Evolutionary conservation across 2,113 vertebrate genomes (phyloP).

Genomic region (Dipodomys spectabilis): DNA sequence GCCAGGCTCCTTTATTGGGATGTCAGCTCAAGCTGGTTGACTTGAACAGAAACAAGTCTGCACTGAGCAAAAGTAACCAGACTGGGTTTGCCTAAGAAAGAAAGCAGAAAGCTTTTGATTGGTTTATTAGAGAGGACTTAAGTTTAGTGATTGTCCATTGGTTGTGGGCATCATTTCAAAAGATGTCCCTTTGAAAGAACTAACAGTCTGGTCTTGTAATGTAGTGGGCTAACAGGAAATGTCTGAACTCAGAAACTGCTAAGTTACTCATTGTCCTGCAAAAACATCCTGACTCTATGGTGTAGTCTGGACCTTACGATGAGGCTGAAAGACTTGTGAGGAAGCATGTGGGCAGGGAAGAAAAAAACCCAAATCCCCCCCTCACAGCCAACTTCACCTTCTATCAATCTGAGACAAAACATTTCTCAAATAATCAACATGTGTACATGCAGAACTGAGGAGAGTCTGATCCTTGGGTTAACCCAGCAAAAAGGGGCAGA

Average conservation of each 20-base stretch:
- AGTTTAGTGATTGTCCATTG: not conserved
- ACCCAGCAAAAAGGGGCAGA: too few relatives aligned
- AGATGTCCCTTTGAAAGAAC: not conserved
- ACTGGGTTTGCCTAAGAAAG: not conserved
- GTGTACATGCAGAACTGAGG: not conserved
- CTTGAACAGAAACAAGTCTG: not conserved
- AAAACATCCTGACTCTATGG: not conserved
- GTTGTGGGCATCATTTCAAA: not conserved
- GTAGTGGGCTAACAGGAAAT: not conserved
- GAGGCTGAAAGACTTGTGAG: not conserved
- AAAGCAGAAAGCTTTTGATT: not conserved
- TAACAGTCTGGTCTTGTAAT: not conserved
- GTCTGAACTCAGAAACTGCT: not conserved
- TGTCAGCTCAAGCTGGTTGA: not conserved
- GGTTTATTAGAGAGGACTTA: not conserved
- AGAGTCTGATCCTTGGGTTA: not conserved
- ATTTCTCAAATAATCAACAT: not conserved
- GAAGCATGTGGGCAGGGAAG: not conserved
- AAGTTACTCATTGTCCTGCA: not conserved
- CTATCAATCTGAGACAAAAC: not conserved
- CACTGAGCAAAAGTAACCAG: not conserved
- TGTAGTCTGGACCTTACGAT: not conserved
- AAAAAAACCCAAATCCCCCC: not conserved
- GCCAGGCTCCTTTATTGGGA: not conserved
- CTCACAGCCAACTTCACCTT: not conserved